Evolutionary conservation across 2,888 invertebrate species (phyloP).

Genomic region (Standfussiana lucernea): DNA sequence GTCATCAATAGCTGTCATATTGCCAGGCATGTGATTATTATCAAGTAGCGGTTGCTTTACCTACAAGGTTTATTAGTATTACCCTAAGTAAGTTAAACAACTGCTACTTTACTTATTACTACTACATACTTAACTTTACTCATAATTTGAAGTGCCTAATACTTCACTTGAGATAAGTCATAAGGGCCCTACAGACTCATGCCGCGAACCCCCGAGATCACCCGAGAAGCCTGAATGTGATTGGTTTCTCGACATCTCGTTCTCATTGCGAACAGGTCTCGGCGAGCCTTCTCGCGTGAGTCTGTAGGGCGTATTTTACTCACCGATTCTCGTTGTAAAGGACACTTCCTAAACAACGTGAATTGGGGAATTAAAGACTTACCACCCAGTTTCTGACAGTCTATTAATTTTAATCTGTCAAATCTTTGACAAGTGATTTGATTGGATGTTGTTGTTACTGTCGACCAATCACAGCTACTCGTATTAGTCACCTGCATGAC

Average conservation of each 20-base stretch:
- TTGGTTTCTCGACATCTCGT: too few relatives aligned
- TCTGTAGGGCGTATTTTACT: too few relatives aligned
- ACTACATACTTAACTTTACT: background rate
- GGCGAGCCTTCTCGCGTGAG: too few relatives aligned
- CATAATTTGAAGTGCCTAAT: background rate
- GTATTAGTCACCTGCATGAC: too few relatives aligned
- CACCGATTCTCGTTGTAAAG: background rate
- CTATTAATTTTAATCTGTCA: constrained; percentile 4
- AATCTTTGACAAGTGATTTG: background rate
- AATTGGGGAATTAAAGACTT: background rate
- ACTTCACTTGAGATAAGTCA: background rate
- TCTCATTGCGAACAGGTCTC: too few relatives aligned
- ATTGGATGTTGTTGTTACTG: background rate
- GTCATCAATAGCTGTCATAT: constrained; percentile 13
- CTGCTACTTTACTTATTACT: too few relatives aligned
- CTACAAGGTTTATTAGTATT: background rate
- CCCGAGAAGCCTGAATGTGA: too few relatives aligned
- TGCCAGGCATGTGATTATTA: constrained; percentile 14
- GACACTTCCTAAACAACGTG: background rate
- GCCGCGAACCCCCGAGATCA: too few relatives aligned
- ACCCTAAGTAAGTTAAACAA: too few relatives aligned
- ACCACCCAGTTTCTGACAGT: background rate
- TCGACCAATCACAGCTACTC: background rate
- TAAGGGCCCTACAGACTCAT: too few relatives aligned
- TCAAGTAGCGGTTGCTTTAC: background rate